These are phyloP conservation scores for Therioaphis trifolii DNA, from an alignment of 2,888 invertebrate species.

Conservation along the genomic window DNA sequence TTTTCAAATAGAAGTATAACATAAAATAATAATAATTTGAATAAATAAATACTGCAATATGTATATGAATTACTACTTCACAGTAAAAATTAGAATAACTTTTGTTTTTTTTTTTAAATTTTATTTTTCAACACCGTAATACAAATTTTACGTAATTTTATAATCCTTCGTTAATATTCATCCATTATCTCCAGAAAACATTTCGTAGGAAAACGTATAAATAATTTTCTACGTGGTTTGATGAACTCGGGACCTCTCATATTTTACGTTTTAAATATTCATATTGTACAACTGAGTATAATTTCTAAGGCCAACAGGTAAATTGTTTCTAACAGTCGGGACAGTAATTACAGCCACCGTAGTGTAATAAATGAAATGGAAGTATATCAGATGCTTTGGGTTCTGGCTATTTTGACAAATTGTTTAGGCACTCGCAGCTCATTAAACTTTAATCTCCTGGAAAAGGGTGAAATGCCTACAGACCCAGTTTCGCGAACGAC, in stretches of 20 bases:
- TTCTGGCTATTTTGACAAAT: slow-evolving; percentile 59
- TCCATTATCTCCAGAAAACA: too few relatives aligned
- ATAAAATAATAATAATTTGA: slow-evolving; percentile 2
- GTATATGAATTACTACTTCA: too few relatives aligned
- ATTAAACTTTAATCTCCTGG: slow-evolving; percentile 61
- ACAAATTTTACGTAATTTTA: too few relatives aligned
- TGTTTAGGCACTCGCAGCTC: slow-evolving; percentile 51
- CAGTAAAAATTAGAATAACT: too few relatives aligned
- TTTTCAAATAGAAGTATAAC: neutral
- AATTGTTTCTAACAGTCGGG: neutral
- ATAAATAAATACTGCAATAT: neutral
- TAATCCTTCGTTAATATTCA: too few relatives aligned
- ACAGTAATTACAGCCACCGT: slow-evolving; percentile 11
- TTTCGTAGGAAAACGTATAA: neutral
- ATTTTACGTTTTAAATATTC: neutral
- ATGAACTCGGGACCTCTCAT: neutral
- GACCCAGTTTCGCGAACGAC: slow-evolving; percentile 57
- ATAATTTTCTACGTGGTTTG: neutral
- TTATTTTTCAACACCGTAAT: too few relatives aligned
- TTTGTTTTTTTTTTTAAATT: too few relatives aligned
- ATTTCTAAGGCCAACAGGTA: slow-evolving; percentile 39
- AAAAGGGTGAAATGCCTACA: slow-evolving; percentile 60
- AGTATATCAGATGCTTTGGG: slow-evolving; percentile 34
- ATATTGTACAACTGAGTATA: slow-evolving; percentile 13
- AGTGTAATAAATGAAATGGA: slow-evolving; percentile 29